Evolutionary conservation across 2,797 vertebrate genomes (phyloP).

Genomic region (Coregonus sp.): DNA sequence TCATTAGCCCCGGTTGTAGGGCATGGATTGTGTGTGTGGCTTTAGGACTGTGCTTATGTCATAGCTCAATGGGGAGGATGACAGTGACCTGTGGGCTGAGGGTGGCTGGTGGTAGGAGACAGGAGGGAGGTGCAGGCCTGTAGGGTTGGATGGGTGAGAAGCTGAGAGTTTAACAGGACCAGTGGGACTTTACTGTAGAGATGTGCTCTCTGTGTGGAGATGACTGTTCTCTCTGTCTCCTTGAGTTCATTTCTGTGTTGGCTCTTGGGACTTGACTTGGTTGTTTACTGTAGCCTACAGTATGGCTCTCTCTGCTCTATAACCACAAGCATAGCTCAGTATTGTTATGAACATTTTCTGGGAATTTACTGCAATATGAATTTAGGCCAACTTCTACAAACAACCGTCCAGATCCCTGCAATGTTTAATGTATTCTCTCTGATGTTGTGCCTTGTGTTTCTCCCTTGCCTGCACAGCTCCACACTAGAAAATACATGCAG

Average conservation of each 20-base stretch:
- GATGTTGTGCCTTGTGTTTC: constrained; percentile 35
- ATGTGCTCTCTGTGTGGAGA: neutral
- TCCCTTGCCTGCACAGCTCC: constrained; percentile 26
- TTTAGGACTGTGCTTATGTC: constrained; percentile 52
- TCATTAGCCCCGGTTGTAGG: neutral
- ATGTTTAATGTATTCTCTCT: constrained; percentile 50
- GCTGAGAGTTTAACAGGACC: neutral
- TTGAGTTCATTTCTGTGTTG: neutral
- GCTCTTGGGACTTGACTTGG: neutral
- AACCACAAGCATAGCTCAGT: constrained; percentile 36
- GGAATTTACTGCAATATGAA: constrained; percentile 19
- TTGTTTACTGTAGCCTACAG: constrained; percentile 32
- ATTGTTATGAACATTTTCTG: constrained; percentile 39
- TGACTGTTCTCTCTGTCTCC: constrained; percentile 1
- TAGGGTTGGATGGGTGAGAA: neutral
- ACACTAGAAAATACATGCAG: constrained; percentile 32
- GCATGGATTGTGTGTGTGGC: neutral
- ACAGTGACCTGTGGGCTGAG: neutral
- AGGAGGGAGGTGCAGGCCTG: neutral
- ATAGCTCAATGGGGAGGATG: neutral
- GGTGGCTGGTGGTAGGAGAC: neutral
- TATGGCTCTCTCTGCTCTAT: constrained; percentile 31
- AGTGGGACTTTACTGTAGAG: neutral
- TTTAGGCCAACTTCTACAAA: constrained; percentile 27
- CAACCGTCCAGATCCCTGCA: constrained; percentile 27